phyloP scores from a whole-genome alignment of 1,140 invertebrate genomes.

The Eufriesea mexicana region DNA sequence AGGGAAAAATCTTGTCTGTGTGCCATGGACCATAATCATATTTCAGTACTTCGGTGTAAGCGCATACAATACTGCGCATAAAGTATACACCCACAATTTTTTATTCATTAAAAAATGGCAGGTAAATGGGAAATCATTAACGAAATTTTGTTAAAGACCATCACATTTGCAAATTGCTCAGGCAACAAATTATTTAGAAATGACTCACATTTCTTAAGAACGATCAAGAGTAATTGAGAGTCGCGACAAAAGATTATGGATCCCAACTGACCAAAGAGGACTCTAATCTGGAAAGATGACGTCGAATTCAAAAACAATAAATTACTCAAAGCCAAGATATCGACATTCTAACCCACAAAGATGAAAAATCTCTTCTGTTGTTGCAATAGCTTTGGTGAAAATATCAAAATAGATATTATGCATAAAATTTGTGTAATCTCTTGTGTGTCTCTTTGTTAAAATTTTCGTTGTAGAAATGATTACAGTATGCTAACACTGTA shows the following conservation, averaged over 20 bases:
- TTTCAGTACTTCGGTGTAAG: conserved; percentile 9
- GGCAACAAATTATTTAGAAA: conserved; percentile 56
- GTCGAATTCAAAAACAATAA: conserved; percentile 48
- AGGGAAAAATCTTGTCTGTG: conserved; percentile 16
- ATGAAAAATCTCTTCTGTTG: conserved; percentile 36
- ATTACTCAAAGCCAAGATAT: conserved; percentile 34
- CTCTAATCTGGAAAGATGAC: conserved; percentile 70
- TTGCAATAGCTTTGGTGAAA: conserved; percentile 42
- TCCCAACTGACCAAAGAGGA: conserved; percentile 70
- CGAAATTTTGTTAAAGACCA: conserved; percentile 47
- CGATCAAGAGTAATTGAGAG: conserved; percentile 65
- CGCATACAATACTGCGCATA: conserved; percentile 22
- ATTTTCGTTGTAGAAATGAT: conserved; percentile 41
- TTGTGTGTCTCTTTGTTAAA: conserved; percentile 15
- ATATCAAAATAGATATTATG: conserved; percentile 18
- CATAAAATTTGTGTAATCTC: conserved; percentile 8
- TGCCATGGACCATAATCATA: conserved; percentile 10
- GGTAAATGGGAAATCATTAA: not conserved
- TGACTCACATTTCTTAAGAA: conserved; percentile 65
- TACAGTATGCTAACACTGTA: conserved; percentile 25
- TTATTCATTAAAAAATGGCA: conserved; percentile 34
- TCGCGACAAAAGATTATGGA: conserved; percentile 66
- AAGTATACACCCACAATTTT: conserved; percentile 21
- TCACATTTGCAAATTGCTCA: conserved; percentile 52
- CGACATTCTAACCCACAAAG: conserved; percentile 8